A percentile compares a stretch with the other conserved stretches of the same genome.
Evolutionary conservation across 1,140 invertebrate genomes (phyloP).

Genomic region (Lerema accius): DNA sequence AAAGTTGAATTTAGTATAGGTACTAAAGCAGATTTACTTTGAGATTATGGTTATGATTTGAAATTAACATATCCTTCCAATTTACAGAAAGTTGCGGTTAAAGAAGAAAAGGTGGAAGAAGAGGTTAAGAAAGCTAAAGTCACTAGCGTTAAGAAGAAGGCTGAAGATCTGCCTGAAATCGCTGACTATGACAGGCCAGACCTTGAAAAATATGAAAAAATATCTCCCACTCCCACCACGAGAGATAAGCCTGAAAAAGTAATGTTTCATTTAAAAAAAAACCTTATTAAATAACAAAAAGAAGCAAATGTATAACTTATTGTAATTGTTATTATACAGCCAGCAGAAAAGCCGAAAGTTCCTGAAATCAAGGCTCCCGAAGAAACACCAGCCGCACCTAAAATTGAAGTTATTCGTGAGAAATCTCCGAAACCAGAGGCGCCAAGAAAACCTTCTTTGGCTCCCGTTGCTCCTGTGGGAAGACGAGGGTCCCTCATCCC

Average conservation of each 20-base stretch:
- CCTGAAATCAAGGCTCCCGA: conserved; percentile 89
- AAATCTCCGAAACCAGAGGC: conserved; percentile 86
- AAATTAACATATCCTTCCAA: conserved; percentile 6
- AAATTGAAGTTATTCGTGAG: conserved; percentile 93
- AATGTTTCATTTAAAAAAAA: conserved; percentile 25
- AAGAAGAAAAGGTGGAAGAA: conserved; percentile 71
- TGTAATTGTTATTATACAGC: conserved; percentile 45
- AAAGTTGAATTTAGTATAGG: too few relatives aligned
- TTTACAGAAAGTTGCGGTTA: conserved; percentile 75
- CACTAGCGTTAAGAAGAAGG: conserved; percentile 75
- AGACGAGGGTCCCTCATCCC: conserved; percentile 93
- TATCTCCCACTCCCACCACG: conserved; percentile 61
- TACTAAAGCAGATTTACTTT: too few relatives aligned
- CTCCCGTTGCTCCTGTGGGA: conserved; percentile 84
- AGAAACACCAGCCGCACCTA: conserved; percentile 87
- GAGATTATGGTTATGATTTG: neutral
- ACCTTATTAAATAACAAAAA: conserved; percentile 41
- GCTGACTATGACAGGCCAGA: conserved; percentile 86
- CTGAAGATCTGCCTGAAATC: conserved; percentile 89
- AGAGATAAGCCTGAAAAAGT: conserved; percentile 74
- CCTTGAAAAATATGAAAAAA: conserved; percentile 84
- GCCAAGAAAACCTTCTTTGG: conserved; percentile 89
- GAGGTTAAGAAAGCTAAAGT: conserved; percentile 75
- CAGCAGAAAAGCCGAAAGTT: conserved; percentile 80
- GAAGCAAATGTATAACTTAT: neutral